phyloP scores from a whole-genome alignment of 2,113 vertebrate species.

The Suncus etruscus region DNA sequence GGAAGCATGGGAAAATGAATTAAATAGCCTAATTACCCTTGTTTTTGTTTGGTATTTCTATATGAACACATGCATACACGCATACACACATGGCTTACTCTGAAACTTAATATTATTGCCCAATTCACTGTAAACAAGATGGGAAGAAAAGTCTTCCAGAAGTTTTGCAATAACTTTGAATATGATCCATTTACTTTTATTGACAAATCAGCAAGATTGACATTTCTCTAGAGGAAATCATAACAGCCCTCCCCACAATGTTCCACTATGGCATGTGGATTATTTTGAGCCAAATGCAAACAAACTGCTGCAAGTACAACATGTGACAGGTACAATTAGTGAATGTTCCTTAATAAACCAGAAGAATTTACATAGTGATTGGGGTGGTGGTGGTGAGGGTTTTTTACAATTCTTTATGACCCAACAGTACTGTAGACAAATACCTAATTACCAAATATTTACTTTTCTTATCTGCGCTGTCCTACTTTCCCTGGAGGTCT shows the following conservation, averaged over 20 bases:
- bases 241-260: background rate
- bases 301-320: background rate
- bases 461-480: background rate
- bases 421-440: background rate
- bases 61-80: background rate
- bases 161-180: conserved; percentile 25
- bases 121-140: conserved; percentile 13
- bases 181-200: background rate
- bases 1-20: background rate
- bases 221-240: background rate
- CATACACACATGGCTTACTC: background rate
- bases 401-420: background rate
- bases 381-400: background rate
- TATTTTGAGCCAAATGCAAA: background rate
- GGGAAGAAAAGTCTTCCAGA: background rate
- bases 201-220: conserved; percentile 18
- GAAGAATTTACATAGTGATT: background rate
- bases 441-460: background rate
- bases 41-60: background rate
- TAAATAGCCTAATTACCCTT: background rate
- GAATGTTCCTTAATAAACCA: background rate
- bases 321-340: background rate
- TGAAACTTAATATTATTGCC: conserved; percentile 37
- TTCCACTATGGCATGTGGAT: background rate
- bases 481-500: background rate